These are phyloP conservation scores for Hoplostethus atlanticus DNA, from an alignment of 2,797 vertebrate species.

Conservation along the genomic window DNA sequence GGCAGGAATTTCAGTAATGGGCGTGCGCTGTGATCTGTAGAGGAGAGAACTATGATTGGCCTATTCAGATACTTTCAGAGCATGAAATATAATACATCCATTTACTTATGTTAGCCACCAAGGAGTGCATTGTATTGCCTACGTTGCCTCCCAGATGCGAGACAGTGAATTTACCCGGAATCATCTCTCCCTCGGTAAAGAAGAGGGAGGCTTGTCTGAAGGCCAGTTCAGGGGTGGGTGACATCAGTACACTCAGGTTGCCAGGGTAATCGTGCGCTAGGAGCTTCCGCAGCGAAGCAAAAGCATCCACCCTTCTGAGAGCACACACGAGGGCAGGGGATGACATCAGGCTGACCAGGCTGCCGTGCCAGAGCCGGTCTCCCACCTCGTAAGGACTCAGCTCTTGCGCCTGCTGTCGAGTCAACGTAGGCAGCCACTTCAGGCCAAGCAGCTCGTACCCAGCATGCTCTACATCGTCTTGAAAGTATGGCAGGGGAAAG, in stretches of 20 bases:
- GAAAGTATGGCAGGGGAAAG: background rate
- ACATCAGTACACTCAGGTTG: constrained; percentile 72
- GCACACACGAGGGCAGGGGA: constrained; percentile 75
- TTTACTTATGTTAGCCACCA: background rate
- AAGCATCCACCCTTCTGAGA: constrained; percentile 66
- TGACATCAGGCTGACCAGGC: constrained; percentile 68
- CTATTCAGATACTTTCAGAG: background rate
- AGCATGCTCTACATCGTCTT: constrained; percentile 38
- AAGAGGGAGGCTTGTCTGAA: constrained; percentile 81
- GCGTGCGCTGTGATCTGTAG: constrained; percentile 66
- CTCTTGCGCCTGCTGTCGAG: constrained; percentile 76
- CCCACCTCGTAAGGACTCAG: constrained; percentile 84
- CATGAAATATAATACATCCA: background rate
- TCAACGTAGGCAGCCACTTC: constrained; percentile 81
- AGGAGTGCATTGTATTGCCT: background rate
- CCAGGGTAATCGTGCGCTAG: constrained; percentile 37
- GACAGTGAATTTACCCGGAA: constrained; percentile 64
- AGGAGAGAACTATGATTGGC: constrained; percentile 11
- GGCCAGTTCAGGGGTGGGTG: constrained; percentile 80
- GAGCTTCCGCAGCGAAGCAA: constrained; percentile 52
- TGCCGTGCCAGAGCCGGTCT: constrained; percentile 67
- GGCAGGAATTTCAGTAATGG: constrained; percentile 69
- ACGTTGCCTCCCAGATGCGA: background rate
- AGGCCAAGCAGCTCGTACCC: constrained; percentile 80
- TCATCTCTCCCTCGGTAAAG: constrained; percentile 80